A percentile compares a stretch with the other conserved stretches of the same genome.
Evolutionary conservation across 1,140 invertebrate genomes (phyloP).

Genomic region (Aphaenogaster ashmeadi): DNA sequence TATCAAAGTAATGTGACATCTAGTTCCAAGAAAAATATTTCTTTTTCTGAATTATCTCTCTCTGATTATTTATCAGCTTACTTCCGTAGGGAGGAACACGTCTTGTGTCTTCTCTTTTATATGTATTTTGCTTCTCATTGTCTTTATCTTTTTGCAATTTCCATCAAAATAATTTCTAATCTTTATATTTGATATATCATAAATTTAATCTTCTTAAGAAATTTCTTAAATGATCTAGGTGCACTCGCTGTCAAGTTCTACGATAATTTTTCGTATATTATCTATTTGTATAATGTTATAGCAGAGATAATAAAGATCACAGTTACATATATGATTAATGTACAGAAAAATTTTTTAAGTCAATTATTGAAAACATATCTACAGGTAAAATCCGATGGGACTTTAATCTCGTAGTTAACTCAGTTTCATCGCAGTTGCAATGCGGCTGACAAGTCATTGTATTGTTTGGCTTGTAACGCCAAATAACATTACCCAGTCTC

Average conservation of each 20-base stretch:
- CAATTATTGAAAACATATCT: slow-evolving; percentile 9
- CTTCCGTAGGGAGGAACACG: slow-evolving; percentile 6
- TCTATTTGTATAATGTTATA: neutral
- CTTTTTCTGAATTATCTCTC: slow-evolving; percentile 41
- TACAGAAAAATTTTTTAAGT: slow-evolving; percentile 11
- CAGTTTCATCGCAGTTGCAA: slow-evolving; percentile 57
- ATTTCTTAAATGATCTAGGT: neutral
- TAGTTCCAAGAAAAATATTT: slow-evolving; percentile 67
- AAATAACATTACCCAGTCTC: slow-evolving; percentile 60
- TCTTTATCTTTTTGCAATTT: slow-evolving; percentile 2
- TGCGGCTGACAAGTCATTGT: slow-evolving; percentile 64
- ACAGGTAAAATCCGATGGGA: slow-evolving; percentile 27
- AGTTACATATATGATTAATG: neutral
- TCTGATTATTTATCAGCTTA: slow-evolving; percentile 78
- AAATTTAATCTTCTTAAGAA: slow-evolving; percentile 23
- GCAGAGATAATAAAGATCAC: neutral
- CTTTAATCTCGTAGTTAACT: slow-evolving; percentile 55
- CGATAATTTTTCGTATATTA: neutral
- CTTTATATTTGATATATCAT: neutral
- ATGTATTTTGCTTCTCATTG: slow-evolving; percentile 59
- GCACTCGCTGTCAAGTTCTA: neutral
- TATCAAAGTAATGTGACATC: slow-evolving; percentile 73
- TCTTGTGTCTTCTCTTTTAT: slow-evolving; percentile 52
- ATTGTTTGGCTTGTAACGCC: slow-evolving; percentile 58
- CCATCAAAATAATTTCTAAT: neutral